A percentile compares a stretch with the other conserved stretches of the same genome.
These are phyloP conservation scores for Pristionchus fissidentatus DNA, from an alignment of 2,888 invertebrate species.

Conservation along the genomic window DNA sequence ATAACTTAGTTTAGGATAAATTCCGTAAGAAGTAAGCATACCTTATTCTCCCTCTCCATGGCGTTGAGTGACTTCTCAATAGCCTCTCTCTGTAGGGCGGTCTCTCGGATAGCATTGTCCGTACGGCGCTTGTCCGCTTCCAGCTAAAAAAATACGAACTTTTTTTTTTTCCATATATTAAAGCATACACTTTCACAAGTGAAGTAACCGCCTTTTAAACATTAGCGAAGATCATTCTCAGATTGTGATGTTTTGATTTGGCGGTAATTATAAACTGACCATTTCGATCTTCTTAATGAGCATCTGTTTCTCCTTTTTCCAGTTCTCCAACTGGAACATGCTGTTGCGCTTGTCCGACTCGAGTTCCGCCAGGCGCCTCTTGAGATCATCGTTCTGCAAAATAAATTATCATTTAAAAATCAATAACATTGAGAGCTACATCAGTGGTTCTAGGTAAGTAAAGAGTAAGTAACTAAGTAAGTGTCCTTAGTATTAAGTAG, in stretches of 20 bases:
- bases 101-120: constrained; percentile 73
- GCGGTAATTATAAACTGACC: no score
- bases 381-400: constrained; percentile 70
- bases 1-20: background rate
- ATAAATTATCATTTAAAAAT: background rate
- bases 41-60: constrained; percentile 74
- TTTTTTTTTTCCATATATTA: background rate
- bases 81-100: constrained; percentile 74
- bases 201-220: background rate
- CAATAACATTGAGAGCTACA: no score
- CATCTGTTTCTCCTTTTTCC: constrained; percentile 71
- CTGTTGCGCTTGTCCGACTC: constrained; percentile 67
- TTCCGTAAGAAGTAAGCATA: background rate
- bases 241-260: background rate
- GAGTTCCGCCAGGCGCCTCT: constrained; percentile 64
- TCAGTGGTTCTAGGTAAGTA: no score
- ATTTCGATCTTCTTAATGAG: constrained; percentile 74
- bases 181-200: background rate
- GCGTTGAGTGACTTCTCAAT: constrained; percentile 75
- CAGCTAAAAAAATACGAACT: constrained; percentile 59
- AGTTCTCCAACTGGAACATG: constrained; percentile 66
- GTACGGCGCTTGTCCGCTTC: constrained; percentile 73
- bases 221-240: background rate
- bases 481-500: background rate
- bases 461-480: no score